These are phyloP conservation scores for Endomychus coccineus DNA, from an alignment of 2,888 invertebrate genomes.

Conservation along the genomic window DNA sequence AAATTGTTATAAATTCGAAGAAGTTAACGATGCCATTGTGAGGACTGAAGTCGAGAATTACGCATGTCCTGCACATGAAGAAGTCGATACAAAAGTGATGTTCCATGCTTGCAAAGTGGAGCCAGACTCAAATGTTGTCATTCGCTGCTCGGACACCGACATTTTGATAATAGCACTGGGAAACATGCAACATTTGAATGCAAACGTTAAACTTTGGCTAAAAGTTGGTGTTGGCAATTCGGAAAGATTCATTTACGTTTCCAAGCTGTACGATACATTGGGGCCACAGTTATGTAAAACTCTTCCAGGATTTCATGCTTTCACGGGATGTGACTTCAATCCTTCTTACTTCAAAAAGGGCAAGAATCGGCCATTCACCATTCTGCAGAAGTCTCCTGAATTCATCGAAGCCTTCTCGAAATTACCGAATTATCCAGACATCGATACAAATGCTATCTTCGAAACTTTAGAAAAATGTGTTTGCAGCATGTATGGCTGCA, in stretches of 20 bases:
- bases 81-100: constrained; percentile 1
- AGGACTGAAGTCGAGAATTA: not conserved
- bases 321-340: constrained; percentile 29
- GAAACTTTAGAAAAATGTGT: constrained; percentile 17
- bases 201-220: not conserved
- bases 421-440: not conserved
- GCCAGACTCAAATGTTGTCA: constrained; percentile 15
- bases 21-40: not conserved
- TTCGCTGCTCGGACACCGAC: constrained; percentile 24
- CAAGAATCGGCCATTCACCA: constrained; percentile 19
- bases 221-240: not conserved
- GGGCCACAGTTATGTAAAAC: constrained; percentile 23
- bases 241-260: constrained; percentile 18
- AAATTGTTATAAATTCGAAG: not conserved
- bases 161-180: constrained; percentile 22
- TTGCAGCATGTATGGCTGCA: constrained; percentile 20
- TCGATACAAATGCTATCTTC: constrained; percentile 11
- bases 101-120: constrained; percentile 2
- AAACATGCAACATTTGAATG: constrained; percentile 18
- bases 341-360: constrained; percentile 24
- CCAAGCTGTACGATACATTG: constrained; percentile 21
- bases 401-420: not conserved
- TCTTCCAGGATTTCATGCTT: constrained; percentile 30
- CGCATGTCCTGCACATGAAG: not conserved
- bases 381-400: constrained; percentile 17